A percentile compares a stretch with the other conserved stretches of the same genome.
phyloP scores from a whole-genome alignment of 1,140 invertebrate species.

The Prorops nasuta region DNA sequence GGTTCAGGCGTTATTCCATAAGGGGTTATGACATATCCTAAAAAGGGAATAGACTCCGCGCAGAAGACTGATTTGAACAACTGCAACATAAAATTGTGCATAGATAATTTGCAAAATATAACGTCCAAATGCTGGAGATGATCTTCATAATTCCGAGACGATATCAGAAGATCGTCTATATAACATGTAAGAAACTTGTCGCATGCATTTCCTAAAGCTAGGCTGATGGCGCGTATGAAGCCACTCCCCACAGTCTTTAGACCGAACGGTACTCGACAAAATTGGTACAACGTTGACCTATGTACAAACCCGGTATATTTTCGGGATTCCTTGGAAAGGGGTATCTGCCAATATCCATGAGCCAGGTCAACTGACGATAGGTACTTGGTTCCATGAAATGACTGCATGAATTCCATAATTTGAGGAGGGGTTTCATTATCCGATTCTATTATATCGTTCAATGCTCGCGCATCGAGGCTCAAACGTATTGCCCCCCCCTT shows the following conservation, averaged over 20 bases:
- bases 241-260: too few species aligned
- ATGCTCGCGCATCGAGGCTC: conserved; percentile 34
- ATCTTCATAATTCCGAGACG: conserved; percentile 17
- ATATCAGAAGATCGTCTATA: conserved; percentile 30
- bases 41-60: not conserved
- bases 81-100: conserved; percentile 1
- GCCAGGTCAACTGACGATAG: conserved; percentile 36
- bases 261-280: too few species aligned
- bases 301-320: conserved; percentile 37
- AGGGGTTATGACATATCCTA: not conserved
- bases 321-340: conserved; percentile 20
- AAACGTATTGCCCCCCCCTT: conserved; percentile 28
- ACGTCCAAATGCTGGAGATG: conserved; percentile 20
- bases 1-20: conserved; percentile 36
- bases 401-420: conserved; percentile 28
- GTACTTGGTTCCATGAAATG: conserved; percentile 24
- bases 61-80: conserved; percentile 6
- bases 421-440: conserved; percentile 25
- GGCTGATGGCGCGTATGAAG: too few species aligned
- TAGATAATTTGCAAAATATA: conserved; percentile 26
- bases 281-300: conserved; percentile 32
- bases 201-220: conserved; percentile 4
- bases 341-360: conserved; percentile 44
- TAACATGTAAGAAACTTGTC: conserved; percentile 15
- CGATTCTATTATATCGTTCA: conserved; percentile 31